Base-by-base conservation (phyloP, 92 coral and sea anemone genomes). In the Porites cylindrica region DNA sequence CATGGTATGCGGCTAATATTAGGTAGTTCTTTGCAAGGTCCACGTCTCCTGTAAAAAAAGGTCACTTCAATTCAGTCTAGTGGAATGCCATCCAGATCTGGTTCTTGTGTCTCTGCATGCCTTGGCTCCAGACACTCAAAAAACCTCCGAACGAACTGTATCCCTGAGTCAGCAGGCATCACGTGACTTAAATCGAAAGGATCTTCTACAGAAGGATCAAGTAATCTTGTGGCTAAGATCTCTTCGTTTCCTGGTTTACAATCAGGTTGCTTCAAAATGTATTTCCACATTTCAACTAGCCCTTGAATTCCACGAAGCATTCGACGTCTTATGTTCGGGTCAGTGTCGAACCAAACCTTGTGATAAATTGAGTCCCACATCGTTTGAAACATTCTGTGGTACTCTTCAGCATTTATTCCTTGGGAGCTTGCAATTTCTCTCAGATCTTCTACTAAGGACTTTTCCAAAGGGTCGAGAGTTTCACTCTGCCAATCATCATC, bases 311-410 rank as follows among this genome's bases (percentile, higher is more conserved):
- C 72, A 7, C 26, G 61, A 24, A 64, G 73, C 20, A 64, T 43
- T 50, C 73, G 73, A 1, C 63, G 73, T 56, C 65, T 76, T n/a
- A 79, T 32, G 50, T 65, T 19, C 10, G 83, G 60, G 13, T 79
- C 81, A 23, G 32, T 1, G 50, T 38, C 21, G 11, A 10, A 12
- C 81, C 68, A 61, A 61, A 76, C 65, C 51, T 56, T 61, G 19
- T 11, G 26, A 32, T 76, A 76, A 61, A 26, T 16, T 4, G 54
- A 2, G 81, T 56, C 20, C 66, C 66, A 76, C 8, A 3, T 32
- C 50, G 1, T 32, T 17, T 76, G 51, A 38, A 76, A 76, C 66
- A 76, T 8, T 29, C 23, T 29, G 12, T 2, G 53, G 10, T 59
- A 59, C 17, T 11, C 54, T 24, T 77, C 52, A 29, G 17, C 56